phyloP scores from a whole-genome alignment of 1,140 invertebrate genomes.

The Muscidifurax raptorellus region DNA sequence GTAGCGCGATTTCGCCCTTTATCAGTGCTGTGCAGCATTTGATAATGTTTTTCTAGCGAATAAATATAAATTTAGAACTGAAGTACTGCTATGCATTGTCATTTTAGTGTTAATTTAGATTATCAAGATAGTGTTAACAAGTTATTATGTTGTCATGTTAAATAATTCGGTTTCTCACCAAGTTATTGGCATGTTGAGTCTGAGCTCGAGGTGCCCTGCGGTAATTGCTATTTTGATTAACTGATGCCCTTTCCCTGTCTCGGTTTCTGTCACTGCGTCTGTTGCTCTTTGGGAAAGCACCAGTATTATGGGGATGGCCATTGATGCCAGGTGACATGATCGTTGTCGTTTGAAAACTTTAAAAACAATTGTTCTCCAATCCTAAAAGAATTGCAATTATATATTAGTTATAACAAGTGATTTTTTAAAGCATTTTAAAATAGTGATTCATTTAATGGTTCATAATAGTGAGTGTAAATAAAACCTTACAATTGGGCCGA shows the following conservation, averaged over 20 bases:
- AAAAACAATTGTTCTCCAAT: not conserved
- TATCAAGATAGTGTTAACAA: not conserved
- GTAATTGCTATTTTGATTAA: constrained; percentile 55
- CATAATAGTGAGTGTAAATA: too few species aligned
- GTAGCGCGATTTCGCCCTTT: not conserved
- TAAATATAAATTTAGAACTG: too few species aligned
- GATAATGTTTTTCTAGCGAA: too few species aligned
- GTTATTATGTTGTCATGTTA: too few species aligned
- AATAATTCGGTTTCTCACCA: constrained; percentile 59
- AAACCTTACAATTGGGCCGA: too few species aligned
- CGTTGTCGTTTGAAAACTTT: not conserved
- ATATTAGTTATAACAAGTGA: not conserved
- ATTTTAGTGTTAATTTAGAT: too few species aligned
- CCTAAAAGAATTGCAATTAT: not conserved
- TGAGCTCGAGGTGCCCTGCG: constrained; percentile 14
- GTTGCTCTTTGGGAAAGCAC: constrained; percentile 69
- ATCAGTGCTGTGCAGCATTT: not conserved
- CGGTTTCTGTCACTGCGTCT: constrained; percentile 66
- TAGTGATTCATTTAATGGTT: too few species aligned
- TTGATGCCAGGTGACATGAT: constrained; percentile 68
- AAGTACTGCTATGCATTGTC: too few species aligned
- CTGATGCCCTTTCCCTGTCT: constrained; percentile 62
- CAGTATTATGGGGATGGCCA: constrained; percentile 65
- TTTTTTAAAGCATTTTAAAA: too few species aligned
- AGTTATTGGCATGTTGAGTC: constrained; percentile 66